These are phyloP conservation scores for Drosophila novamexicana DNA, from an alignment of 1,140 invertebrate species.

Conservation along the genomic window DNA sequence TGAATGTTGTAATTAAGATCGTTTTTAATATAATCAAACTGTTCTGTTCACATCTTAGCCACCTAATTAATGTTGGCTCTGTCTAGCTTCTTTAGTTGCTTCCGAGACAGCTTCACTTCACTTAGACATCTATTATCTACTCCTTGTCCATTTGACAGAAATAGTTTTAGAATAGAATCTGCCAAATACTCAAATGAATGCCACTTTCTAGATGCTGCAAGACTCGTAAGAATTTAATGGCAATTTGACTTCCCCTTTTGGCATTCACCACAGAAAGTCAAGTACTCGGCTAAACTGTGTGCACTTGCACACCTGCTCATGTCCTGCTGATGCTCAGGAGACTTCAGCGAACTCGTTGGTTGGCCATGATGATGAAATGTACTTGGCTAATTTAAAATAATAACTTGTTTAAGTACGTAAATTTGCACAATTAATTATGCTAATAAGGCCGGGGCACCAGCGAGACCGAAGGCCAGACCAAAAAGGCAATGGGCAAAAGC, in stretches of 20 bases:
- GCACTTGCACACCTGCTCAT: constrained; percentile 15
- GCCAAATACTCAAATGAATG: background rate
- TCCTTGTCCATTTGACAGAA: too few relatives aligned
- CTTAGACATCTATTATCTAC: too few relatives aligned
- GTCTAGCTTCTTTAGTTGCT: too few relatives aligned
- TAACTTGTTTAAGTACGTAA: constrained; percentile 82
- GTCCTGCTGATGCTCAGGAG: background rate
- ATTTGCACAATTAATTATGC: constrained; percentile 83
- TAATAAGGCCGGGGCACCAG: constrained; percentile 69
- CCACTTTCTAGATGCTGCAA: background rate
- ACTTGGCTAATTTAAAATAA: constrained; percentile 79
- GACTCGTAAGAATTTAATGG: background rate
- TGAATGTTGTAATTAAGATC: too few relatives aligned
- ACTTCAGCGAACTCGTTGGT: background rate
- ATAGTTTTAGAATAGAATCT: too few relatives aligned
- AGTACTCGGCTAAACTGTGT: constrained; percentile 6
- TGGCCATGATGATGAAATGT: constrained; percentile 52
- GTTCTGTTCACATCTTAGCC: too few relatives aligned
- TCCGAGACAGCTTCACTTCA: too few relatives aligned
- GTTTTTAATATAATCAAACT: too few relatives aligned
- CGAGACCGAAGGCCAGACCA: constrained; percentile 28
- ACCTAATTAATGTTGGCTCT: too few relatives aligned
- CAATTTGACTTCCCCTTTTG: background rate
- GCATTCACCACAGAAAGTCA: background rate
- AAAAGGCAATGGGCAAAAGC: constrained; percentile 64